These are phyloP conservation scores for Clarias gariepinus DNA, from an alignment of 2,113 vertebrate genomes.

Conservation along the genomic window DNA sequence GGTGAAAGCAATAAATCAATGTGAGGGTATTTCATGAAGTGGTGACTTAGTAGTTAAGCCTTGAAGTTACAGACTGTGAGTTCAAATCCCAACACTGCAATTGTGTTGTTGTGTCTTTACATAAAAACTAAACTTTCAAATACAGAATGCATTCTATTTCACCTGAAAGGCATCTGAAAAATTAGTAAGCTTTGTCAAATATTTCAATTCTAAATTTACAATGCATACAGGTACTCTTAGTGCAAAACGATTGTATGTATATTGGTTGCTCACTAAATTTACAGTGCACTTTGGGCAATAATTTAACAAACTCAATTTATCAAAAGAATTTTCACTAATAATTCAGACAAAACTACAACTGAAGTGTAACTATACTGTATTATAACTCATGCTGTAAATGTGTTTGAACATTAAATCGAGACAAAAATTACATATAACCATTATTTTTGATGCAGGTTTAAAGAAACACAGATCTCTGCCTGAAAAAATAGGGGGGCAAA, in stretches of 20 bases:
- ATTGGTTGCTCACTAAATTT: neutral
- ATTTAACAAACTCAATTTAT: neutral
- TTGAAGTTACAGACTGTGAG: neutral
- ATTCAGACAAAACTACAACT: neutral
- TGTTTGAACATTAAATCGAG: neutral
- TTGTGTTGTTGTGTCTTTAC: neutral
- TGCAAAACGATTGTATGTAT: neutral
- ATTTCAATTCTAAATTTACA: neutral
- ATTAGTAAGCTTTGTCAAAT: neutral
- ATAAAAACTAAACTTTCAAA: neutral
- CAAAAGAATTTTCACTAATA: neutral
- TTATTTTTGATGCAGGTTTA: neutral
- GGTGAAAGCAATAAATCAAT: neutral
- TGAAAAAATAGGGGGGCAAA: neutral
- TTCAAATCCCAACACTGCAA: neutral
- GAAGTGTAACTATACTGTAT: neutral
- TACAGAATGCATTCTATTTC: too few species aligned
- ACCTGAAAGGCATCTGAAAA: neutral
- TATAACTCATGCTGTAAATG: neutral
- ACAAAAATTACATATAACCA: neutral
- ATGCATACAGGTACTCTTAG: neutral
- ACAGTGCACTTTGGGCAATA: neutral
- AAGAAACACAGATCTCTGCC: neutral
- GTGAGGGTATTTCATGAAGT: neutral
- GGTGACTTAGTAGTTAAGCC: neutral